Evolutionary conservation across 2,113 vertebrate species (phyloP).

Genomic region (Aythya baeri): DNA sequence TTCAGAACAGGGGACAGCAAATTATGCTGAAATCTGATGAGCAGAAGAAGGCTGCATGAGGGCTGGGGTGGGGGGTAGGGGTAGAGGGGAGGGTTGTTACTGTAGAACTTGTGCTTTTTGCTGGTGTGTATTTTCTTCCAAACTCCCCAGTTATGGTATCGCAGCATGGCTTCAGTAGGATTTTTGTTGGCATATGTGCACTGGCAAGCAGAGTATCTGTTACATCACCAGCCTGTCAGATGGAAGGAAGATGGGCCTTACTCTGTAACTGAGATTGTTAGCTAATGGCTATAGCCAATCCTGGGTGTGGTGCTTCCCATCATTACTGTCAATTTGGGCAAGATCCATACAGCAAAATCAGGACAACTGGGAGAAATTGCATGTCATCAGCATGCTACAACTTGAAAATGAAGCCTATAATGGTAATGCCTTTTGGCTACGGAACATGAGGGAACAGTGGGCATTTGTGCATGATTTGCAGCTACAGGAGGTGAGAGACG

Average conservation of each 20-base stretch:
- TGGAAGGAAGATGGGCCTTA: background rate
- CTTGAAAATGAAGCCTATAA: slow-evolving; percentile 57
- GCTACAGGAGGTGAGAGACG: background rate
- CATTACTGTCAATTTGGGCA: slow-evolving; percentile 42
- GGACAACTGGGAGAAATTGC: background rate
- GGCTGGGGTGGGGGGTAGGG: no score
- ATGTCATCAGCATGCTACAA: slow-evolving; percentile 38
- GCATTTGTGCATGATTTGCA: slow-evolving; percentile 51
- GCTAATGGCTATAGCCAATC: slow-evolving; percentile 54
- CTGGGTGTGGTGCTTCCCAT: background rate
- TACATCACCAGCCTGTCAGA: slow-evolving; percentile 12
- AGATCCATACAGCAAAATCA: slow-evolving; percentile 39
- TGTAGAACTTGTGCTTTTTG: background rate
- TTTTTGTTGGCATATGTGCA: background rate
- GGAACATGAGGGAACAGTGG: slow-evolving; percentile 55
- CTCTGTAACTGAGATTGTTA: slow-evolving; percentile 3
- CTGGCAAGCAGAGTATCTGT: background rate
- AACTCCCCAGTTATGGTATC: background rate
- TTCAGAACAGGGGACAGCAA: background rate
- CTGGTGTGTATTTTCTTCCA: background rate
- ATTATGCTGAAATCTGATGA: background rate
- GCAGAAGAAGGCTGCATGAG: background rate
- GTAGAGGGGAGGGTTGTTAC: no score
- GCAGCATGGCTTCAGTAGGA: background rate
- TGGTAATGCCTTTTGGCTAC: slow-evolving; percentile 57